Base-by-base conservation (phyloP, 2,113 vertebrate species). In the Eira barbara region DNA sequence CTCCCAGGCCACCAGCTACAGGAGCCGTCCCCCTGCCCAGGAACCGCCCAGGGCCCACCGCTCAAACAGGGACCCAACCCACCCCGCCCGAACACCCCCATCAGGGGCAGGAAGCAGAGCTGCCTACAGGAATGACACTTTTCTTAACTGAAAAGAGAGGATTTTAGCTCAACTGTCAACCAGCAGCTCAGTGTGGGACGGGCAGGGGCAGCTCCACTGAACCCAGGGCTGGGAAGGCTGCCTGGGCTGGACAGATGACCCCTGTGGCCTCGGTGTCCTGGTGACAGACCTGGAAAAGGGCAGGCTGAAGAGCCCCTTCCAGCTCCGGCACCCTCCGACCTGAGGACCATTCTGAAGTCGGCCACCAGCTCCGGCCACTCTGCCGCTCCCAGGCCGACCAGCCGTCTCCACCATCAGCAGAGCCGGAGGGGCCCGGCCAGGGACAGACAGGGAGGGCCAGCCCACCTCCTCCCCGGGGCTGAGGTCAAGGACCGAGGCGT, bases 231-330 rank as follows among this genome's bases (percentile, higher is more conserved):
- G 18, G 31, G 57, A 9, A 63, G 34, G 71, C 4, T 34, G 42
- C 15, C 45, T 20, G 74, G 34, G 4, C 76, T 59, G 13, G 45
- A 59, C n/a, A 45, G 63, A 65, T 27, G 92, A 31, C 63, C 57
- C 36, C 76, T 87, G 49, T 39, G 89, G 57, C 42, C 76, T 91
- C 90, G 12, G 86, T 23, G 76, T 95, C 59, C 96, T 79, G 29
- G 29, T 34, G 27, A 55, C 34, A n/a, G 65, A 52, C 88, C 80
- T 71, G 86, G 67, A 73, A 81, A 81, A 73, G 79, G 61, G 45
- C 36, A 7, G 25, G 61, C 71, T 4, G 23, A 52, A 34, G 73
- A 63, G 36, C 9, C 61, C 57, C 31, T 49, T 55, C 69, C 76
- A 65, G 52, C 59, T 34, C 12, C 1, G 80, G 55, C 74, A 59